Percentiles rank a stretch among this genome's conserved stretches.
Evolutionary conservation across 1,140 invertebrate species (phyloP).

Genomic region (Maconellicoccus hirsutus): DNA sequence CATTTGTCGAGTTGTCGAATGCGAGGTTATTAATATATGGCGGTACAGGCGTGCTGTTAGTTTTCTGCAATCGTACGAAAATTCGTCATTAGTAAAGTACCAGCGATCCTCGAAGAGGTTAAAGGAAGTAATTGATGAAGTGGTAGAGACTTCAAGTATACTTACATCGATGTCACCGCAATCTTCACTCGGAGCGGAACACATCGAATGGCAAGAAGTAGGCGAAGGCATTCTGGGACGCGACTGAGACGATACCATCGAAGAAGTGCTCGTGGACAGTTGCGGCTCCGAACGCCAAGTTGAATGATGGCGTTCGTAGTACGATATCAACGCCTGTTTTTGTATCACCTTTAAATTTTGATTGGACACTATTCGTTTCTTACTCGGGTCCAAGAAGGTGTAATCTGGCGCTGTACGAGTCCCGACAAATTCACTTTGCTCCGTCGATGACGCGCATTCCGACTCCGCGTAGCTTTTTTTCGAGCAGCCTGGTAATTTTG

Average conservation of each 20-base stretch:
- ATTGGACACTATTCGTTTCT: constrained; percentile 58
- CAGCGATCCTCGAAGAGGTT: too few relatives aligned
- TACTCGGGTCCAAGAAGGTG: constrained; percentile 61
- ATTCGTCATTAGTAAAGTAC: too few relatives aligned
- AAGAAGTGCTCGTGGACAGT: constrained; percentile 32
- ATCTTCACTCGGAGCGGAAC: constrained; percentile 50
- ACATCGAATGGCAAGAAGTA: constrained; percentile 49
- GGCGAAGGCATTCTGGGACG: constrained; percentile 42
- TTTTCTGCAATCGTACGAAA: too few relatives aligned
- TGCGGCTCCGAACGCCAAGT: constrained; percentile 50
- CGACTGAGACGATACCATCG: constrained; percentile 37
- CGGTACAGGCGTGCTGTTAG: too few relatives aligned
- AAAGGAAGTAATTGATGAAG: too few relatives aligned
- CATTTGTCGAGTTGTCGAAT: too few relatives aligned
- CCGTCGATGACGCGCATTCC: neutral
- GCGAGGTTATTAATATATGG: too few relatives aligned
- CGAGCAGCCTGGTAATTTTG: neutral
- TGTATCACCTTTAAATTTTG: constrained; percentile 70
- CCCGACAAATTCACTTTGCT: constrained; percentile 29
- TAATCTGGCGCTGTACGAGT: constrained; percentile 40
- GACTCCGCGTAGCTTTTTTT: neutral
- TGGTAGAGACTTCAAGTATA: neutral
- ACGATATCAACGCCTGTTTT: constrained; percentile 72
- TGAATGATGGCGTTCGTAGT: constrained; percentile 65
- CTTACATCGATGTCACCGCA: neutral